Conservation (phyloP, 2,888 invertebrate genomes). For the Drosophila yooni region DNA sequence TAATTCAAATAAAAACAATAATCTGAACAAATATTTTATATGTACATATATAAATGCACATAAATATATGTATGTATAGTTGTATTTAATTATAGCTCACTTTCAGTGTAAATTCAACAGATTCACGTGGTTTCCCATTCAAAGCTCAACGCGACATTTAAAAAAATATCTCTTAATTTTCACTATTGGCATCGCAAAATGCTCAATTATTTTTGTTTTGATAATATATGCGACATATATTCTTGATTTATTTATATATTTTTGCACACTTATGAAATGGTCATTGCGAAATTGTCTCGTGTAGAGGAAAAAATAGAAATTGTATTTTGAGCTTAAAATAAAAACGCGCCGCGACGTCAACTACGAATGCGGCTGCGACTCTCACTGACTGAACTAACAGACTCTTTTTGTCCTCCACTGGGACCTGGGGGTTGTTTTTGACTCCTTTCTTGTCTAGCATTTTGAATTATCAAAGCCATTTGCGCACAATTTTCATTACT, state of each 20-base stretch:
- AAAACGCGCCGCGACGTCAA: constrained; percentile 39
- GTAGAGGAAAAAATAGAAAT: constrained; percentile 14
- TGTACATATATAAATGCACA: not conserved
- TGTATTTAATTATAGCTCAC: constrained; percentile 14
- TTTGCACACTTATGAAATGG: constrained; percentile 28
- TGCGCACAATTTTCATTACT: not conserved
- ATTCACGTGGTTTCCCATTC: constrained; percentile 36
- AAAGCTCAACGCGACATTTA: constrained; percentile 33
- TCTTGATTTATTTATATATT: constrained; percentile 48
- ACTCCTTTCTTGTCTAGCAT: constrained; percentile 4
- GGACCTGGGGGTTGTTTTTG: constrained; percentile 25
- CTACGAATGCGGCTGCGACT: constrained; percentile 32
- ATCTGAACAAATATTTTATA: not conserved
- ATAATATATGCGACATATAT: constrained; percentile 7
- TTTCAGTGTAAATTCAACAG: constrained; percentile 5
- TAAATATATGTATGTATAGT: not conserved
- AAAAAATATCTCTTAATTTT: constrained; percentile 6
- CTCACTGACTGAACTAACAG: constrained; percentile 25
- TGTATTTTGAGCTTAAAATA: constrained; percentile 35
- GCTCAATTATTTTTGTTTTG: not conserved
- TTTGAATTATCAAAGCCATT: constrained; percentile 8
- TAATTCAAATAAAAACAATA: not conserved
- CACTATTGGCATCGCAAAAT: constrained; percentile 1
- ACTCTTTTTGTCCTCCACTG: constrained; percentile 34
- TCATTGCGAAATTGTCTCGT: constrained; percentile 22